These are phyloP conservation scores for Coregonus clupeaformis DNA, from an alignment of 2,113 vertebrate genomes.

Conservation along the genomic window DNA sequence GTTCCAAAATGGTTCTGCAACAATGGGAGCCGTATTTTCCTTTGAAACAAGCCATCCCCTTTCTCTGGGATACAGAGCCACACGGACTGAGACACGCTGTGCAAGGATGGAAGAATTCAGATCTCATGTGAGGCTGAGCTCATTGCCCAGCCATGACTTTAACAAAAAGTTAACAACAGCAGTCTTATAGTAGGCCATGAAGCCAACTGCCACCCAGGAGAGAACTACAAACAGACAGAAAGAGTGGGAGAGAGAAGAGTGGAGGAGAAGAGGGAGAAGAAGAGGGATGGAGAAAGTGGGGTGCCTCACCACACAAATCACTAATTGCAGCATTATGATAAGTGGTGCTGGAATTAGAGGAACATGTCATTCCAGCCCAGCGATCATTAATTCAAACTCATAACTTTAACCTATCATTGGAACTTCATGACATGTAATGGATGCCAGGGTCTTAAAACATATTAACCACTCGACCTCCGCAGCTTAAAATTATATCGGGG, in stretches of 20 bases:
- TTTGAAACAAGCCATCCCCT: conserved; percentile 38
- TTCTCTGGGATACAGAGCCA: conserved; percentile 46
- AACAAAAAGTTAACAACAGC: conserved; percentile 31
- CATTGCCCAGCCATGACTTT: conserved; percentile 32
- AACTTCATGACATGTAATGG: conserved; percentile 56
- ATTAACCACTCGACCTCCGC: conserved; percentile 58
- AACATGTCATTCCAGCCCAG: conserved; percentile 5
- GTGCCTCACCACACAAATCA: conserved; percentile 30
- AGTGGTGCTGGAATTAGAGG: conserved; percentile 42
- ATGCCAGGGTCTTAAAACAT: conserved; percentile 46
- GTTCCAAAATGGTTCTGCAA: conserved; percentile 42
- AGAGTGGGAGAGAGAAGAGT: conserved; percentile 14
- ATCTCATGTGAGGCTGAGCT: conserved; percentile 52
- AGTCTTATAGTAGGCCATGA: conserved; percentile 15
- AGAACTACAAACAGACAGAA: conserved; percentile 16
- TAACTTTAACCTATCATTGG: conserved; percentile 53
- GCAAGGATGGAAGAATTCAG: conserved; percentile 49
- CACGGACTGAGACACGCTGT: conserved; percentile 51
- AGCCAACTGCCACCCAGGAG: conserved; percentile 25
- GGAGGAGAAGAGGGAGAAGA: not conserved
- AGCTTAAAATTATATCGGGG: conserved; percentile 54
- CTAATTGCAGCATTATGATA: conserved; percentile 37
- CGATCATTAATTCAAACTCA: conserved; percentile 54
- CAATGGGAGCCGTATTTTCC: conserved; percentile 55
- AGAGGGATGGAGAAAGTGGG: conserved; percentile 13